Percentiles rank a stretch among this genome's conserved stretches.
Conservation (phyloP, 2,888 invertebrate species). For the Orgyia antiqua region DNA sequence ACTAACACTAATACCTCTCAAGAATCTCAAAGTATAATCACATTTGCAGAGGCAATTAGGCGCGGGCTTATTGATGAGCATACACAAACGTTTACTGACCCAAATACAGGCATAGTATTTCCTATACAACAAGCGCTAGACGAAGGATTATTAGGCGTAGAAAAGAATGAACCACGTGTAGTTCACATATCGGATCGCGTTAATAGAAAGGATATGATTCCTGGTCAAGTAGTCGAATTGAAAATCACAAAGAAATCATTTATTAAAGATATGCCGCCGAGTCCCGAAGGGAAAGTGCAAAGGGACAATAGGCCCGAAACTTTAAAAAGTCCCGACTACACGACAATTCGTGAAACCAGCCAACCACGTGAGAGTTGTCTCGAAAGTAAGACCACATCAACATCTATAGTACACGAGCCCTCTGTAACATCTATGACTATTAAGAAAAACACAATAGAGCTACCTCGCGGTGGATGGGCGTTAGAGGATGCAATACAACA, state of each 20-base stretch:
- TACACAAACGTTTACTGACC: slow-evolving; percentile 86
- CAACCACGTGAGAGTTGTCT: slow-evolving; percentile 42
- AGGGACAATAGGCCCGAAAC: slow-evolving; percentile 76
- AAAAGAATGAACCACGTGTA: slow-evolving; percentile 67
- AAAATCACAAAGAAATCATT: slow-evolving; percentile 75
- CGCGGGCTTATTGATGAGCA: slow-evolving; percentile 89
- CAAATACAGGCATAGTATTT: slow-evolving; percentile 83
- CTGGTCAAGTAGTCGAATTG: slow-evolving; percentile 70
- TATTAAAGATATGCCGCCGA: slow-evolving; percentile 63
- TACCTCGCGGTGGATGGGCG: slow-evolving; percentile 91
- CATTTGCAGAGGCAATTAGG: slow-evolving; percentile 87
- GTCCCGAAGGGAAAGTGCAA: slow-evolving; percentile 69
- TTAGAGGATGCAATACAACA: slow-evolving; percentile 90
- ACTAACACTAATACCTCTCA: slow-evolving; percentile 81
- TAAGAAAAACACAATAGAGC: slow-evolving; percentile 84
- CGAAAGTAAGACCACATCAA: slow-evolving; percentile 60
- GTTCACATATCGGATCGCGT: slow-evolving; percentile 60
- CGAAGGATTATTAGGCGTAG: slow-evolving; percentile 83
- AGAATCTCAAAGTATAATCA: slow-evolving; percentile 79
- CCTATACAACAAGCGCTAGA: slow-evolving; percentile 88
- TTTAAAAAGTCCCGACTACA: slow-evolving; percentile 76
- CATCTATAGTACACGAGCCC: slow-evolving; percentile 63
- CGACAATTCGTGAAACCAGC: slow-evolving; percentile 31
- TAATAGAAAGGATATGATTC: slow-evolving; percentile 54
- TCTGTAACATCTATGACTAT: slow-evolving; percentile 69